phyloP scores from a whole-genome alignment of 1,140 invertebrate species.

The Dreissena polymorpha region DNA sequence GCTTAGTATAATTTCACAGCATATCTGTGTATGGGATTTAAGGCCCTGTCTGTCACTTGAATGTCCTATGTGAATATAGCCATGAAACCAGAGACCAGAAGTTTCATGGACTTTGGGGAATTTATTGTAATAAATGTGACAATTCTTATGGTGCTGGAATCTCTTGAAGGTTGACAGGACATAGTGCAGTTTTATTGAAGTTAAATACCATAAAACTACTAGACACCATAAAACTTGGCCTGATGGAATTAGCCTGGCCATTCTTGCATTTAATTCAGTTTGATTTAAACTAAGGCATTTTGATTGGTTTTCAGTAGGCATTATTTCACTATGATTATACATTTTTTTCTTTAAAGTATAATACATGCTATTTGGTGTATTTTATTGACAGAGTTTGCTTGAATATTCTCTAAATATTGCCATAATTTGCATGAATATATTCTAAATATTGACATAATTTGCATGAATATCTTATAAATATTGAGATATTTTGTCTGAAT shows the following conservation, averaged over 20 bases:
- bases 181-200: conserved; percentile 9
- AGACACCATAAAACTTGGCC: conserved; percentile 4
- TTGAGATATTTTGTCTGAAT: too few relatives aligned
- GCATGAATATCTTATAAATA: too few relatives aligned
- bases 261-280: background rate
- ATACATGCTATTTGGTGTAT: too few relatives aligned
- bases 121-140: too few relatives aligned
- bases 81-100: background rate
- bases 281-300: too few relatives aligned
- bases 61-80: background rate
- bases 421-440: conserved; percentile 17
- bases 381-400: too few relatives aligned
- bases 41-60: too few relatives aligned
- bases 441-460: too few relatives aligned
- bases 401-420: background rate
- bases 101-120: background rate
- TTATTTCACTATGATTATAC: too few relatives aligned
- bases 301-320: too few relatives aligned
- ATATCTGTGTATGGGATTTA: too few relatives aligned
- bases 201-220: conserved; percentile 11
- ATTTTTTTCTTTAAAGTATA: background rate
- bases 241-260: background rate
- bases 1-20: too few relatives aligned
- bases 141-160: background rate
- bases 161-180: background rate